Evolutionary conservation across 2,113 vertebrate genomes (phyloP), one percentile per base, ranked within the genome.

Genomic region (Trinectes maculatus): DNA sequence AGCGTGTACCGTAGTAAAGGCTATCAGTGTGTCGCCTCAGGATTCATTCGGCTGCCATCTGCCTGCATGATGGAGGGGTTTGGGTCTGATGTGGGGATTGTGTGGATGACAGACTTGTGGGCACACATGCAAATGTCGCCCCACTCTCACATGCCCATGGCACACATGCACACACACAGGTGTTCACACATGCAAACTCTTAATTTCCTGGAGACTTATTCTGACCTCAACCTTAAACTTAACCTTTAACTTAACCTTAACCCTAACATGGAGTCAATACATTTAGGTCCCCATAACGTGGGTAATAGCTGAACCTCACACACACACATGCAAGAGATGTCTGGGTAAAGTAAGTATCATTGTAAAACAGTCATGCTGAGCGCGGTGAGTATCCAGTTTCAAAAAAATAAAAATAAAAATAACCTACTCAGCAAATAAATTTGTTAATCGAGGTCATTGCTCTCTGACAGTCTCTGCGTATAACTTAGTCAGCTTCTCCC

Each of bases 21-120:
- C 72, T 81, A 75, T 74, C 79, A 56, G 78, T 53, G 65, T 74
- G 83, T 75, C 80, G 34, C 49, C 70, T 77, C 65, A 61, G 84
- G 81, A 89, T 83, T 84, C 87, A 89, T 81, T 79, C 63, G 55
- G 42, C 70, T 40, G 82, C 84, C 82, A 86, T 89, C 85, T 87
- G 85, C 52, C 70, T 31, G 53, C 60, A 66, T 42, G 65, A 77
- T 42, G 15, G 37, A 5, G 7, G 7, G 37, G 59, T 52, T 52
- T 8, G 57, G 74, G 59, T 54, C 56, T 54, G 63, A 75, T 55
- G 62, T 78, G 66, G 73, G 55, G 54, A 71, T 26, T 55, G 62
- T 52, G 29, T n/a, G 33, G 61, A 59, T 74, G 69, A 77, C 55
- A 56, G 70, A 75, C 58, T 24, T 34, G 21, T 24, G 24, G 8